Percentiles rank a stretch among this genome's conserved stretches.
Evolutionary conservation across 2,888 invertebrate species (phyloP).

Genomic region (Mechanitis mazaeus): DNA sequence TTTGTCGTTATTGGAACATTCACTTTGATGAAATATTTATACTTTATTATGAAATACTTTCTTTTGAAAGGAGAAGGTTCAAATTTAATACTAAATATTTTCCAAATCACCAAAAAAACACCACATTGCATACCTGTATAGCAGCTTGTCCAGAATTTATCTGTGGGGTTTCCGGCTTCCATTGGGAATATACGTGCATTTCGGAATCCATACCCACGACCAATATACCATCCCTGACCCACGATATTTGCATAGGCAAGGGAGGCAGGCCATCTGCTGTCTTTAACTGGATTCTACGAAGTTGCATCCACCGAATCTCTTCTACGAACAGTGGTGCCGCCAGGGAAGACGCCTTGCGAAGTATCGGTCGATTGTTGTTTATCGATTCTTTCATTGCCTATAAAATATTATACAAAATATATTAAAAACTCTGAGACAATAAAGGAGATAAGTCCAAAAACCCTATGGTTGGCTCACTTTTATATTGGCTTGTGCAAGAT

Average conservation of each 20-base stretch:
- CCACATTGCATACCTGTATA: slow-evolving; percentile 44
- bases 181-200: slow-evolving; percentile 99
- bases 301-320: slow-evolving; percentile 97
- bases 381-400: slow-evolving; percentile 90
- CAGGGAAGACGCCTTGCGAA: slow-evolving; percentile 93
- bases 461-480: slow-evolving; percentile 65
- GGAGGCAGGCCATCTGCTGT: slow-evolving; percentile 98
- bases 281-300: slow-evolving; percentile 91
- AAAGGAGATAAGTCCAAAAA: neutral
- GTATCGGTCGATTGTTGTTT: slow-evolving; percentile 87
- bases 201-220: slow-evolving; percentile 99
- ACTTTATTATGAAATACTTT: neutral
- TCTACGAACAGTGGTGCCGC: slow-evolving; percentile 93
- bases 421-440: neutral
- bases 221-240: slow-evolving; percentile 98
- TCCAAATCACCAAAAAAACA: no score
- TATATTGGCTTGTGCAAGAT: slow-evolving; percentile 95
- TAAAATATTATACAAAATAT: slow-evolving; percentile 13
- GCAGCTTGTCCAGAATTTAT: slow-evolving; percentile 43
- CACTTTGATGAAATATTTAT: no score
- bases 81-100: neutral
- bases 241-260: slow-evolving; percentile 98
- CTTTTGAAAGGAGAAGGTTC: neutral
- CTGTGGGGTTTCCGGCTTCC: slow-evolving; percentile 84
- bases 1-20: no score